Percentiles rank a stretch among this genome's conserved stretches.
phyloP scores from a whole-genome alignment of 2,113 vertebrate genomes.

The Crotalus tigris region DNA sequence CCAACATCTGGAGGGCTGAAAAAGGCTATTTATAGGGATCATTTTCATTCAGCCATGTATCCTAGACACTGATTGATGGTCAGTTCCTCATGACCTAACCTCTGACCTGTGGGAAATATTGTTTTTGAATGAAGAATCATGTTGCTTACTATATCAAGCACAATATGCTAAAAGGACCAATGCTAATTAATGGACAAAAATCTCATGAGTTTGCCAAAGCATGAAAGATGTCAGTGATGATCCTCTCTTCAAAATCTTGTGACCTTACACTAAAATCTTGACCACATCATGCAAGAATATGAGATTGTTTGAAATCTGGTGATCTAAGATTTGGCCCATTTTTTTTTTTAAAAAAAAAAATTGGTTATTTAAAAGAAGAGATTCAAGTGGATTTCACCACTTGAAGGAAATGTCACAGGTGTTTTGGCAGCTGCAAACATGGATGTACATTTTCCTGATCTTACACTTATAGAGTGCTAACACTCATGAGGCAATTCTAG shows the following conservation, averaged over 20 bases:
- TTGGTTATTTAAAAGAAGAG: background rate
- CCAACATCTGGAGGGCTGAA: background rate
- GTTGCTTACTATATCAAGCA: background rate
- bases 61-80: background rate
- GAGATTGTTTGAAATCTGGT: background rate
- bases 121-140: background rate
- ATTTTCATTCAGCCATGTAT: background rate
- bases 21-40: background rate
- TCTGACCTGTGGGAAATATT: background rate
- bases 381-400: background rate
- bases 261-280: background rate
- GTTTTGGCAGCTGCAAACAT: background rate
- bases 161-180: background rate
- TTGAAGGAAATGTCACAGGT: background rate
- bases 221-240: background rate
- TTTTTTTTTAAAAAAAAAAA: background rate
- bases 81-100: background rate
- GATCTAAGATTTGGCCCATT: background rate
- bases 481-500: background rate
- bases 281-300: background rate
- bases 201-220: background rate
- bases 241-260: background rate
- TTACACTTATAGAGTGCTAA: background rate
- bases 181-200: background rate
- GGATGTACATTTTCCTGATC: background rate